Conservation (phyloP, 2,888 invertebrate species). For the Oegoconia quadripuncta region DNA sequence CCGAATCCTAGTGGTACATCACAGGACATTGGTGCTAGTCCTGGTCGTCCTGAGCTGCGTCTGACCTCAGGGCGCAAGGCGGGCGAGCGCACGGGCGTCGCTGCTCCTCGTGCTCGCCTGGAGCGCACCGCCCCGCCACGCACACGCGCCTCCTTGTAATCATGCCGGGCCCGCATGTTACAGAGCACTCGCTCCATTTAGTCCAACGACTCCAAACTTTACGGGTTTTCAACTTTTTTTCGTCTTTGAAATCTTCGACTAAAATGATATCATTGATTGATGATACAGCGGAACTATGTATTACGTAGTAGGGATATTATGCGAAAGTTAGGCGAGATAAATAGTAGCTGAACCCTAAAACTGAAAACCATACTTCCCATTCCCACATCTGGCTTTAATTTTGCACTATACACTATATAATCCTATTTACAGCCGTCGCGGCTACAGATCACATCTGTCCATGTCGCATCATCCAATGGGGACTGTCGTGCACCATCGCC, state of each 20-base stretch:
- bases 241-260: slow-evolving; percentile 32
- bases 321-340: not conserved
- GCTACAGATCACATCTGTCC: no score
- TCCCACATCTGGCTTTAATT: no score
- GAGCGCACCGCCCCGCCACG: slow-evolving; percentile 57
- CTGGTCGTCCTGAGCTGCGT: slow-evolving; percentile 20
- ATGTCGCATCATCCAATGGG: no score
- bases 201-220: slow-evolving; percentile 70
- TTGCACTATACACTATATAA: no score
- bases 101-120: slow-evolving; percentile 61
- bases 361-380: not conserved
- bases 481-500: no score
- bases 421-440: no score
- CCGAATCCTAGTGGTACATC: no score
- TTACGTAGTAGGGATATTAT: not conserved
- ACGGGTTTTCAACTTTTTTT: slow-evolving; percentile 38
- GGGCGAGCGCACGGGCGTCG: slow-evolving; percentile 44
- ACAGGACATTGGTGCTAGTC: no score
- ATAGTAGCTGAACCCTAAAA: not conserved
- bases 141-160: slow-evolving; percentile 47
- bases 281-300: not conserved
- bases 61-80: slow-evolving; percentile 33
- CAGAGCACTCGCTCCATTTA: slow-evolving; percentile 62
- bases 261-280: not conserved
- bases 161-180: slow-evolving; percentile 53